These are phyloP conservation scores for Xylocopa sonorina DNA, from an alignment of 1,140 invertebrate genomes.

Conservation along the genomic window DNA sequence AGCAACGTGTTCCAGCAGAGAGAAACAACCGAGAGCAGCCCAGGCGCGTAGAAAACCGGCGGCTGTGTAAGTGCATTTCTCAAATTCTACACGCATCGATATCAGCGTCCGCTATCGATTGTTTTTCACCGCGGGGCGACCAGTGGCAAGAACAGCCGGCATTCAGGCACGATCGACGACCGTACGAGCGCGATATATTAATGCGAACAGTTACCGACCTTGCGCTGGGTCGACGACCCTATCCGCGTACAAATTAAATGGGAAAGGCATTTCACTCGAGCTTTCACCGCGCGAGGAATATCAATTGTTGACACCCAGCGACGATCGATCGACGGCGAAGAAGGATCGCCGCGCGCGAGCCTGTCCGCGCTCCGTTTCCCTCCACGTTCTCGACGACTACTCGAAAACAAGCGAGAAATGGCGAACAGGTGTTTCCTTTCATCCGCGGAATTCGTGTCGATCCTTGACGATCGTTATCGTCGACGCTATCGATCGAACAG, in stretches of 20 bases:
- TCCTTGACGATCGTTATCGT: neutral
- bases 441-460: neutral
- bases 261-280: conserved; percentile 56
- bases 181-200: conserved; percentile 51
- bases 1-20: too few relatives aligned
- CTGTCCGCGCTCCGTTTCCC: too few relatives aligned
- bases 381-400: too few relatives aligned
- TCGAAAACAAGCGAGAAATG: neutral
- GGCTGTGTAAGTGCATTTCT: neutral
- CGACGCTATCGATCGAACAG: neutral
- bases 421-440: neutral
- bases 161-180: conserved; percentile 37
- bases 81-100: neutral
- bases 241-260: conserved; percentile 25
- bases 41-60: too few relatives aligned
- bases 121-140: neutral
- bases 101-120: neutral
- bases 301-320: conserved; percentile 20
- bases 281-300: conserved; percentile 55
- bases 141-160: neutral
- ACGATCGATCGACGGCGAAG: neutral
- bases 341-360: neutral
- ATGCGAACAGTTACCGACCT: conserved; percentile 51
- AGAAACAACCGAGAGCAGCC: too few relatives aligned
- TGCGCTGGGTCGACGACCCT: conserved; percentile 54